Conservation (phyloP, 2,888 invertebrate species). For the Platypus cylindrus region DNA sequence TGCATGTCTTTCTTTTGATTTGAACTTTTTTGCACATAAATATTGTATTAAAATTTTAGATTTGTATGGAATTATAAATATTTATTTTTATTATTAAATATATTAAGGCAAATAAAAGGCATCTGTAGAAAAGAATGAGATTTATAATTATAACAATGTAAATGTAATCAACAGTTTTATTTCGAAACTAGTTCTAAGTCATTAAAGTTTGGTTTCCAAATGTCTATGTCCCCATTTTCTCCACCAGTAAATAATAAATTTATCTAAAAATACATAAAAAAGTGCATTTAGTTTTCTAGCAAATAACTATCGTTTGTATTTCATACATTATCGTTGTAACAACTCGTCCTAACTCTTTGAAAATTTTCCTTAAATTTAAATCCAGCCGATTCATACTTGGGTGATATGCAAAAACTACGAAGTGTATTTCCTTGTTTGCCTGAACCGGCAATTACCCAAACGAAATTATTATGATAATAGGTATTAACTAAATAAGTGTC, state of each 20-base stretch:
- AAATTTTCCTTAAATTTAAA: conserved; percentile 49
- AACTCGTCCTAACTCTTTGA: conserved; percentile 59
- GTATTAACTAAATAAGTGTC: conserved; percentile 54
- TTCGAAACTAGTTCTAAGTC: too few species aligned
- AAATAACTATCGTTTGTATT: neutral
- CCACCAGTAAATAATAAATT: conserved; percentile 57
- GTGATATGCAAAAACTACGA: conserved; percentile 31
- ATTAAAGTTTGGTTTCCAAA: conserved; percentile 42
- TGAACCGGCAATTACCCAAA: conserved; percentile 54
- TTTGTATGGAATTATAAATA: too few species aligned
- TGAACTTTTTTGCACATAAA: too few species aligned
- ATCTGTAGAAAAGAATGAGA: too few species aligned
- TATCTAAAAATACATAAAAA: conserved; percentile 41
- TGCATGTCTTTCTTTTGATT: too few species aligned
- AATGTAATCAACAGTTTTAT: too few species aligned
- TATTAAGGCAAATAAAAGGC: too few species aligned
- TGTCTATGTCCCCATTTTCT: conserved; percentile 53
- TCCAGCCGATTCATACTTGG: conserved; percentile 41
- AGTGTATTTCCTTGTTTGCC: conserved; percentile 47
- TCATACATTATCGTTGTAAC: conserved; percentile 46
- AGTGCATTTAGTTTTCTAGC: conserved; percentile 2
- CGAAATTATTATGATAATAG: conserved; percentile 36
- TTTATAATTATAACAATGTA: too few species aligned
- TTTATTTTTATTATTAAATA: too few species aligned
- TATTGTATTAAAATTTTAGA: too few species aligned